These are phyloP conservation scores for Protobothrops mucrosquamatus DNA, from an alignment of 2,113 vertebrate genomes.

Conservation along the genomic window DNA sequence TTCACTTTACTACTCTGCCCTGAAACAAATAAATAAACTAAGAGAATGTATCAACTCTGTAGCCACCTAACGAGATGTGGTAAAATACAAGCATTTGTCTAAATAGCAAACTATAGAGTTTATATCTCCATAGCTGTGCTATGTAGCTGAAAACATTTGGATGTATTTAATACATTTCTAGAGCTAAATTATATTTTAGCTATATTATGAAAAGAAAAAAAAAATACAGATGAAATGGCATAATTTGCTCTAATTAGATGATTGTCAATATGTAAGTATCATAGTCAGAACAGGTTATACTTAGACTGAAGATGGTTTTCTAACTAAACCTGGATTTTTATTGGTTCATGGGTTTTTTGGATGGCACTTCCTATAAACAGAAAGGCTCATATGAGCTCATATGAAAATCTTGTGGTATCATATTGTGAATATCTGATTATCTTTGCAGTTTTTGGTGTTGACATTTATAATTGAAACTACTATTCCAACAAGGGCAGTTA, in stretches of 20 bases:
- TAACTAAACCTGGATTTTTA: not conserved
- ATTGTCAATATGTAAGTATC: not conserved
- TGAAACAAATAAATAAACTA: not conserved
- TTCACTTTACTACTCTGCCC: not conserved
- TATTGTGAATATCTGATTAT: not conserved
- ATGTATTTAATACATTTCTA: not conserved
- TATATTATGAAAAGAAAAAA: not conserved
- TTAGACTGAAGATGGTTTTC: not conserved
- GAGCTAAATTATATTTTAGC: not conserved
- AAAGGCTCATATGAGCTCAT: not conserved
- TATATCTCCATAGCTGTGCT: not conserved
- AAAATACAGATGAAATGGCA: not conserved
- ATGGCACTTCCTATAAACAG: not conserved
- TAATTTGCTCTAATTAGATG: not conserved
- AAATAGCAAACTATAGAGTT: not conserved
- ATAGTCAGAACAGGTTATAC: not conserved
- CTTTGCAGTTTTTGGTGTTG: not conserved
- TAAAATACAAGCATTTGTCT: not conserved
- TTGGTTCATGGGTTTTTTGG: not conserved
- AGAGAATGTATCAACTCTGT: not conserved
- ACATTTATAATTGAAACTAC: not conserved
- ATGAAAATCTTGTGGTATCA: not conserved
- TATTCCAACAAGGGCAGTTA: not conserved
- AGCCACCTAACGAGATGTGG: not conserved
- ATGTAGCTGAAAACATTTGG: not conserved